phyloP scores from a whole-genome alignment of 2,797 vertebrate genomes.

The Rhinatrema bivittatum region DNA sequence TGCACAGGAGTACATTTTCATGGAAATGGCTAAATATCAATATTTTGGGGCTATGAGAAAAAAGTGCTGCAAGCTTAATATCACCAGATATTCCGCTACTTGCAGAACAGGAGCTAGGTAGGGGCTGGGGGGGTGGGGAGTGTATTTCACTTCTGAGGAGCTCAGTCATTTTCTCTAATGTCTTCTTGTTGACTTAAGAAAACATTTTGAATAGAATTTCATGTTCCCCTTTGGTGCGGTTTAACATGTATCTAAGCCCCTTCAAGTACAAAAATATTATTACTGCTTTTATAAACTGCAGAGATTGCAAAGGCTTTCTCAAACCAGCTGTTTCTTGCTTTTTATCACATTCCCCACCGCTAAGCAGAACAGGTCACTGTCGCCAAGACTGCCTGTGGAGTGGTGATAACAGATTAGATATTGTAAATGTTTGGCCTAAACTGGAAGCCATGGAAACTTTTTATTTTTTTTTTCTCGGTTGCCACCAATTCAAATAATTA shows the following conservation, averaged over 20 bases:
- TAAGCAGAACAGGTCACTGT: slow-evolving; percentile 42
- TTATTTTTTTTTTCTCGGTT: slow-evolving; percentile 14
- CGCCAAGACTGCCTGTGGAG: slow-evolving; percentile 49
- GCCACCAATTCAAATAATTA: slow-evolving; percentile 13
- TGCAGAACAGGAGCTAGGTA: too few species aligned
- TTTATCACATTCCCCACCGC: slow-evolving; percentile 58
- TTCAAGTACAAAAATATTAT: slow-evolving; percentile 59
- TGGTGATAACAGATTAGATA: slow-evolving; percentile 64
- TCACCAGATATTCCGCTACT: too few species aligned
- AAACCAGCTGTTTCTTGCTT: slow-evolving; percentile 55
- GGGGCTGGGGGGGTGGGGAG: too few species aligned
- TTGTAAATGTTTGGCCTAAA: slow-evolving; percentile 35
- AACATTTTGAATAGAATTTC: slow-evolving; percentile 46
- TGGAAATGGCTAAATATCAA: too few species aligned
- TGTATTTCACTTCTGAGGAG: slow-evolving; percentile 26
- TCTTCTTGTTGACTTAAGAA: slow-evolving; percentile 42
- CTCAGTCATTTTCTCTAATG: slow-evolving; percentile 14
- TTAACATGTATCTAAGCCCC: slow-evolving; percentile 39
- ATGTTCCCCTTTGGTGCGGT: slow-evolving; percentile 35
- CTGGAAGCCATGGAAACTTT: slow-evolving; percentile 23
- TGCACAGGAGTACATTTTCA: too few species aligned
- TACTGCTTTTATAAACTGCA: slow-evolving; percentile 56
- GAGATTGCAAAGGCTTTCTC: slow-evolving; percentile 45
- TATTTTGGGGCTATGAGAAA: too few species aligned
- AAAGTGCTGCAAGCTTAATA: too few species aligned